These are phyloP conservation scores for Sipha flava DNA, from an alignment of 1,140 invertebrate species.

Conservation along the genomic window DNA sequence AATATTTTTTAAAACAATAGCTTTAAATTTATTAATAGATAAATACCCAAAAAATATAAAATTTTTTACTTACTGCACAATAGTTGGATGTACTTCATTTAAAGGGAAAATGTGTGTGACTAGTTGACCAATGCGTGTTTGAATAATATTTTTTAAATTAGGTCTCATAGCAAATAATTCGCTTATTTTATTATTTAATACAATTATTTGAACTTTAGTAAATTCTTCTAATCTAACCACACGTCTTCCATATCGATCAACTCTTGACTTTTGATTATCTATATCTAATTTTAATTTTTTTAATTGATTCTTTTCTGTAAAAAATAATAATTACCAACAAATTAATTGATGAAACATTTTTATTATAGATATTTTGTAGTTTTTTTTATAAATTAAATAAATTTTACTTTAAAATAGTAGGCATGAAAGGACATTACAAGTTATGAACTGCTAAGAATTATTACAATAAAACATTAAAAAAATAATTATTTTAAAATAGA, in stretches of 20 bases:
- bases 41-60: too few relatives aligned
- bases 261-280: conserved; percentile 46
- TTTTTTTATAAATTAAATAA: too few relatives aligned
- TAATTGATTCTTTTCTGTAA: conserved; percentile 46
- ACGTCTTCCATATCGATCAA: conserved; percentile 55
- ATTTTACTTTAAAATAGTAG: too few relatives aligned
- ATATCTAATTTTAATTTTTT: conserved; percentile 51
- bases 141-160: conserved; percentile 53
- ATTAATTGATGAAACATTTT: too few relatives aligned
- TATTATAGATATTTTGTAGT: too few relatives aligned
- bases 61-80: conserved; percentile 24
- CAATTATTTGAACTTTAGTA: conserved; percentile 48
- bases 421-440: background rate
- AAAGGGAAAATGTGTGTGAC: conserved; percentile 71
- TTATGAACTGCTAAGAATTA: too few relatives aligned
- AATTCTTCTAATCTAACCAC: conserved; percentile 53
- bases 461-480: conserved; percentile 21
- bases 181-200: conserved; percentile 46
- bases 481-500: conserved; percentile 22
- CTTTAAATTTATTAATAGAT: too few relatives aligned
- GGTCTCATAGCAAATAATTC: conserved; percentile 50
- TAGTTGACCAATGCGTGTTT: conserved; percentile 57
- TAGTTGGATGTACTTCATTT: conserved; percentile 49
- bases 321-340: too few relatives aligned
- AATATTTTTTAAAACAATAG: too few relatives aligned